These are phyloP conservation scores for Actinia tenebrosa DNA, from an alignment of 64 coral and sea anemone species.

Conservation along the genomic window DNA sequence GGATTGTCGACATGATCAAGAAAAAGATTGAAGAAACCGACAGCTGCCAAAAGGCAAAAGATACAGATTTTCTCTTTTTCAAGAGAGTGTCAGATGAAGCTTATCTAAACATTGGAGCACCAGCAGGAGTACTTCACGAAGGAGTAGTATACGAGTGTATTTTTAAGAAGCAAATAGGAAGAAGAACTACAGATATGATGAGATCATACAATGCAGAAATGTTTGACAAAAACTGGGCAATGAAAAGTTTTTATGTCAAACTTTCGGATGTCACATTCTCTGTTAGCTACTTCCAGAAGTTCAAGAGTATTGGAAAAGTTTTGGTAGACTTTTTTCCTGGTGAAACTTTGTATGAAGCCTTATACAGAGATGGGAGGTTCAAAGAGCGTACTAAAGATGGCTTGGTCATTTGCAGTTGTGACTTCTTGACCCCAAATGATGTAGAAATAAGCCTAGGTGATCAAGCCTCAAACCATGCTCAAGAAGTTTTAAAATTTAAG, in stretches of 20 bases:
- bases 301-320: neutral
- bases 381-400: neutral
- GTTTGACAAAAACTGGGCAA: neutral
- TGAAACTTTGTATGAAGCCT: neutral
- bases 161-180: neutral
- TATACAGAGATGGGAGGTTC: slow-evolving; percentile 7
- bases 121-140: neutral
- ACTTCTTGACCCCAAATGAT: neutral
- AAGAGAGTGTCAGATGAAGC: neutral
- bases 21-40: neutral
- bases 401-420: neutral
- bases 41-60: neutral
- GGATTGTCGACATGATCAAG: neutral
- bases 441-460: neutral
- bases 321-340: neutral
- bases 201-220: neutral
- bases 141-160: neutral
- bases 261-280: no score
- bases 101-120: neutral
- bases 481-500: neutral
- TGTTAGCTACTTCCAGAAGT: no score
- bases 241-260: no score
- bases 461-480: neutral
- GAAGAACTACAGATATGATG: neutral
- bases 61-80: neutral